Conservation (phyloP, 2,797 vertebrate species). For the Catamblyrhynchus diadema region DNA sequence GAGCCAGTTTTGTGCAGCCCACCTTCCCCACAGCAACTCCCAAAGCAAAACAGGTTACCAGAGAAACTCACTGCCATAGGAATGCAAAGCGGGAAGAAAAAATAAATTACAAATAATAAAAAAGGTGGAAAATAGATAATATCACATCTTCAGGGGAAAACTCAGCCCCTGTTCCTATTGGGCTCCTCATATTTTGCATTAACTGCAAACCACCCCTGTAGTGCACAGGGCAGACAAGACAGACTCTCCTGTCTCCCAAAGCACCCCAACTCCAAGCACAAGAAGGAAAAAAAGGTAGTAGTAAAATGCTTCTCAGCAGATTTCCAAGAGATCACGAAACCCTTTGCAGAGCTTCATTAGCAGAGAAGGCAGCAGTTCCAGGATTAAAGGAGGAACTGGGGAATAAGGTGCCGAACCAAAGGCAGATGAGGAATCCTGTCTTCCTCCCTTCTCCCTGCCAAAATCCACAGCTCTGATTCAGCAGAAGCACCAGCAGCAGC, state of each 20-base stretch:
- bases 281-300: neutral
- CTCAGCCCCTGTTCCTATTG: neutral
- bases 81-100: neutral
- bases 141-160: neutral
- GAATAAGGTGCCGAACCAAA: neutral
- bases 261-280: neutral
- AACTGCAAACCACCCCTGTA: neutral
- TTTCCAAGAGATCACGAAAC: neutral
- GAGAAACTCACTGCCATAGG: neutral
- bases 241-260: neutral
- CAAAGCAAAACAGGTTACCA: neutral
- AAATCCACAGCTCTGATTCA: slow-evolving; percentile 29
- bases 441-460: neutral
- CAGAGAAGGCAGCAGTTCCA: neutral
- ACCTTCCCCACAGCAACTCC: neutral
- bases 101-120: neutral
- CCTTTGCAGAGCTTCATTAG: neutral
- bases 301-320: neutral
- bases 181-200: neutral
- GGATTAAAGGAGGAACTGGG: neutral
- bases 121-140: neutral
- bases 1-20: neutral
- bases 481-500: neutral
- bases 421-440: neutral
- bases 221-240: neutral